Conservation (phyloP, 2,888 invertebrate genomes). For the Cotesia congregata region DNA sequence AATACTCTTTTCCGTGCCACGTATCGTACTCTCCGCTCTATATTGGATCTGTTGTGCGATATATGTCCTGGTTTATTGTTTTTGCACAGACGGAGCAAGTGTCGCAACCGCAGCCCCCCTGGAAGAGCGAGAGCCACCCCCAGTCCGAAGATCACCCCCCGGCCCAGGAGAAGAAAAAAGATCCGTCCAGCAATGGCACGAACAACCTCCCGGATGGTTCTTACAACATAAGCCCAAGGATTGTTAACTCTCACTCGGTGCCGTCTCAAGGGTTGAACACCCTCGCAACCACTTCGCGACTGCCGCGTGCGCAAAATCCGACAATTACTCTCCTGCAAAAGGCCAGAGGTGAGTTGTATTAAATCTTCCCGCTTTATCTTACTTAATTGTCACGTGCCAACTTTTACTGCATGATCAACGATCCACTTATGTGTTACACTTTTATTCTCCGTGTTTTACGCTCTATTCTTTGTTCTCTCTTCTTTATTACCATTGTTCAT, state of each 20-base stretch:
- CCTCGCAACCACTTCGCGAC: conserved; percentile 68
- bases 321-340: conserved; percentile 90
- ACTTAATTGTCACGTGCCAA: conserved; percentile 31
- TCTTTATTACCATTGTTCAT: conserved; percentile 18
- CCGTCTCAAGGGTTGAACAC: conserved; percentile 75
- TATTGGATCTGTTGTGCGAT: conserved; percentile 11
- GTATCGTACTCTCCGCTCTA: conserved; percentile 3
- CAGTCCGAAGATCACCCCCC: conserved; percentile 39
- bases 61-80: conserved; percentile 17
- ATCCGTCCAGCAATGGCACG: conserved; percentile 49
- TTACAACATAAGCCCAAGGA: conserved; percentile 61
- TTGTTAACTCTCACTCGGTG: conserved; percentile 74
- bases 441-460: conserved; percentile 20
- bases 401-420: conserved; percentile 24
- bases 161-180: conserved; percentile 54
- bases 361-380: conserved; percentile 29
- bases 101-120: not conserved
- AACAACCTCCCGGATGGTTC: not conserved
- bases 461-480: conserved; percentile 14
- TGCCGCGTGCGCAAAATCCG: conserved; percentile 88
- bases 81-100: conserved; percentile 2
- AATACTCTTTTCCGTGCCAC: not conserved
- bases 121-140: conserved; percentile 18
- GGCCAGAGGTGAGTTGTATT: conserved; percentile 80
- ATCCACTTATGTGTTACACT: conserved; percentile 8